Conservation (phyloP, 2,797 vertebrate species). For the Chromis chromis region DNA sequence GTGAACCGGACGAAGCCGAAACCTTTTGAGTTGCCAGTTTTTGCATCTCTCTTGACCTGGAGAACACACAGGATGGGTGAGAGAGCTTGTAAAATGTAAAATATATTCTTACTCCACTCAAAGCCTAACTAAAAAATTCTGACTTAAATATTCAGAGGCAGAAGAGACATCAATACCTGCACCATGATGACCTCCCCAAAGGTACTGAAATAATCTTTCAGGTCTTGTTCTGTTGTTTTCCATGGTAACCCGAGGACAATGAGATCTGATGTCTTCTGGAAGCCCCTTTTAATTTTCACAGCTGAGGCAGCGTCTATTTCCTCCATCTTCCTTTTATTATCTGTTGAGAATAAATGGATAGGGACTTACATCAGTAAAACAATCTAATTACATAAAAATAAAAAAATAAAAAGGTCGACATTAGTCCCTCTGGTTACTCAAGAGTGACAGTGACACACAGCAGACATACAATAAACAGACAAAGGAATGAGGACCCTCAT, state of each 20-base stretch:
- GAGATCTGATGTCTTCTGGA: constrained; percentile 97
- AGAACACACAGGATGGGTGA: background rate
- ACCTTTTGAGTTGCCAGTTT: constrained; percentile 97
- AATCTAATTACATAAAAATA: background rate
- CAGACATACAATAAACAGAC: background rate
- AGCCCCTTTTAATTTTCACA: constrained; percentile 96
- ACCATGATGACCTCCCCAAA: constrained; percentile 99
- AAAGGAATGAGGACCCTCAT: background rate
- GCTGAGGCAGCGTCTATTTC: constrained; percentile 97
- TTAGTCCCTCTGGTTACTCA: no score
- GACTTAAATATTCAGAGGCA: background rate
- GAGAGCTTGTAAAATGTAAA: background rate
- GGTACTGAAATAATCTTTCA: constrained; percentile 97
- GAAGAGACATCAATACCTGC: constrained; percentile 86
- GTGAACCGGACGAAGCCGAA: constrained; percentile 98
- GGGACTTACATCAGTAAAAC: background rate
- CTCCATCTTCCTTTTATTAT: constrained; percentile 99
- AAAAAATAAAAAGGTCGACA: background rate
- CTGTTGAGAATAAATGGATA: constrained; percentile 71
- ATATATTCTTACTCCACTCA: background rate
- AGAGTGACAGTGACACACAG: no score
- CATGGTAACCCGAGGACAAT: constrained; percentile 97
- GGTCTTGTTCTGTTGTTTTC: constrained; percentile 98
- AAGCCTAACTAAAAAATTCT: background rate
- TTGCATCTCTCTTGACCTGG: constrained; percentile 96